phyloP scores from a whole-genome alignment of 1,140 invertebrate species.

The Bombus waltoni region DNA sequence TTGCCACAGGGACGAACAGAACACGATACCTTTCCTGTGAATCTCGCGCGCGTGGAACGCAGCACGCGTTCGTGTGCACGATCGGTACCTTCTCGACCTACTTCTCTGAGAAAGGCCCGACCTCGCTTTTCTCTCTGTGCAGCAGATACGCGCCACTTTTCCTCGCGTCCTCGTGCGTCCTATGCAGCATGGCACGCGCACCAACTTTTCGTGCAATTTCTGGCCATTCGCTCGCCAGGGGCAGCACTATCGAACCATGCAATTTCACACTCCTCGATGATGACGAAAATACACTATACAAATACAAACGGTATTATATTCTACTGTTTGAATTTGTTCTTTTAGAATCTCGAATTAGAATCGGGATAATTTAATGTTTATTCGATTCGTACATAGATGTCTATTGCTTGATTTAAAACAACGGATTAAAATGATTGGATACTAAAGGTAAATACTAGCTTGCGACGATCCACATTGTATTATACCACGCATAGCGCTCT shows the following conservation, averaged over 20 bases:
- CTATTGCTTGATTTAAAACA: no score
- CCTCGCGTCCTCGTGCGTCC: constrained; percentile 64
- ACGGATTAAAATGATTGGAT: not conserved
- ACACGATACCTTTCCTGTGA: constrained; percentile 49
- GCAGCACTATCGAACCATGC: constrained; percentile 25
- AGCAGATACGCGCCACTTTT: constrained; percentile 77
- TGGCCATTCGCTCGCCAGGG: not conserved
- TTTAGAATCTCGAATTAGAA: not conserved
- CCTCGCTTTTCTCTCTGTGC: constrained; percentile 76
- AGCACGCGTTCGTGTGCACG: constrained; percentile 31
- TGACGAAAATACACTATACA: no score
- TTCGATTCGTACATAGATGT: no score
- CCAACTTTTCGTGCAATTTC: not conserved
- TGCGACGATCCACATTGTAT: not conserved
- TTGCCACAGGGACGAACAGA: constrained; percentile 47
- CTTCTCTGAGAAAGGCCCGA: constrained; percentile 79
- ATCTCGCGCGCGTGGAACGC: constrained; percentile 45
- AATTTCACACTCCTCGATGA: not conserved
- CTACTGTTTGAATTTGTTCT: not conserved
- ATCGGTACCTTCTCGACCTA: constrained; percentile 75
- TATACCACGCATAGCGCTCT: no score
- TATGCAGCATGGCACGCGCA: constrained; percentile 39
- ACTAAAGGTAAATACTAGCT: not conserved
- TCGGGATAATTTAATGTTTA: not conserved
- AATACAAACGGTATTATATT: not conserved